Percentiles rank a stretch among this genome's conserved stretches.
Conservation (phyloP, 1,140 invertebrate genomes). For the Sitophilus oryzae region DNA sequence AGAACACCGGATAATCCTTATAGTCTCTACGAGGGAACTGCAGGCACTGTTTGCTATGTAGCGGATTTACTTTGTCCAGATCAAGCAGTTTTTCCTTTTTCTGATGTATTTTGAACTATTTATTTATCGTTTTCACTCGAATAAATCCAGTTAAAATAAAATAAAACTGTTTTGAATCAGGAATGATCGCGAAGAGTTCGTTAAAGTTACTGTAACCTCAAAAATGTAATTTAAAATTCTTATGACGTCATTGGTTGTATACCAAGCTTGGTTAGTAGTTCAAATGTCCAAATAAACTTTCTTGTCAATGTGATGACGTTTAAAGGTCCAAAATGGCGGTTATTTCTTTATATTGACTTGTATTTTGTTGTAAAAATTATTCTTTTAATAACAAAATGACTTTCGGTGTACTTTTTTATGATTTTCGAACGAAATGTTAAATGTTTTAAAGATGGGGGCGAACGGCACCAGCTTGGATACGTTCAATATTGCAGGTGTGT, state of each 20-base stretch:
- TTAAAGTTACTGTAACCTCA: too few relatives aligned
- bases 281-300: too few relatives aligned
- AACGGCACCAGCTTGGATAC: slow-evolving; percentile 34
- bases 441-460: slow-evolving; percentile 23
- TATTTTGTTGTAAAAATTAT: slow-evolving; percentile 3
- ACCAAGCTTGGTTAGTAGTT: too few relatives aligned
- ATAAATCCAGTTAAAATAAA: too few relatives aligned
- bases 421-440: neutral
- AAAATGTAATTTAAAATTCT: too few relatives aligned
- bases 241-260: too few relatives aligned
- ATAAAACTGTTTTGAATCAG: too few relatives aligned
- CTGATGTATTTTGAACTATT: slow-evolving; percentile 60
- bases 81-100: slow-evolving; percentile 77
- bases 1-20: slow-evolving; percentile 75
- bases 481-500: slow-evolving; percentile 37
- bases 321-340: slow-evolving; percentile 25
- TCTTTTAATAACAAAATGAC: slow-evolving; percentile 8
- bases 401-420: neutral
- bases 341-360: neutral
- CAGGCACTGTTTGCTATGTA: slow-evolving; percentile 79
- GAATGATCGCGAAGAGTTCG: too few relatives aligned
- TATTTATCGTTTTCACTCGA: too few relatives aligned
- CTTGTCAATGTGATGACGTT: too few relatives aligned
- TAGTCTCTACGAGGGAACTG: slow-evolving; percentile 80
- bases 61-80: slow-evolving; percentile 68